Evolutionary conservation across 2,797 vertebrate genomes (phyloP).

Genomic region (Salmo trutta): DNA sequence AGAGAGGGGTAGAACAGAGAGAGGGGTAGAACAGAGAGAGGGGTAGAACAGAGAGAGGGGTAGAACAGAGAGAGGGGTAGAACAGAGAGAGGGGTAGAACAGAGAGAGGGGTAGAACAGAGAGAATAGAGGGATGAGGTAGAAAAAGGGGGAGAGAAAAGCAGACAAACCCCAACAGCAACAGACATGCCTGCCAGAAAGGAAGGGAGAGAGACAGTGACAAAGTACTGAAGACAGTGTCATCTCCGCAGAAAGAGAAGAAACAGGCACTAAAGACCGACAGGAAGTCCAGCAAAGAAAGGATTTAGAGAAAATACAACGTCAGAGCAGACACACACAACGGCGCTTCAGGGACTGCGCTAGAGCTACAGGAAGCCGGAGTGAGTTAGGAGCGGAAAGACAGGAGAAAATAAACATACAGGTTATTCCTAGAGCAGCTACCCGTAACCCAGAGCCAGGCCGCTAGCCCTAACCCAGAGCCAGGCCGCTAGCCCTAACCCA

Average conservation of each 20-base stretch:
- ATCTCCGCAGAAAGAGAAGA: conserved; percentile 1
- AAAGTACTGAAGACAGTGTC: conserved; percentile 6
- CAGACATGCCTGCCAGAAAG: conserved; percentile 34
- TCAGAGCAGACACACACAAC: conserved; percentile 34
- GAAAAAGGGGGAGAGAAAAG: conserved; percentile 18
- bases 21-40: neutral
- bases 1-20: neutral
- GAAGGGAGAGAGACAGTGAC: conserved; percentile 18
- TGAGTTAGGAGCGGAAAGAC: conserved; percentile 11
- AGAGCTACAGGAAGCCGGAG: conserved; percentile 34
- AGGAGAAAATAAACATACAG: conserved; percentile 7
- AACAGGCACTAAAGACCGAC: conserved; percentile 3
- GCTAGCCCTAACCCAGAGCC: neutral
- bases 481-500: too few relatives aligned
- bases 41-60: too few relatives aligned
- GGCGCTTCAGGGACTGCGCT: too few relatives aligned
- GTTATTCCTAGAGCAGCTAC: conserved; percentile 36
- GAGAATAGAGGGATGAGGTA: neutral
- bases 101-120: too few relatives aligned
- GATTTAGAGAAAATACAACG: conserved; percentile 8
- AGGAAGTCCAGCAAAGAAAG: neutral
- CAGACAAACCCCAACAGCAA: conserved; percentile 15
- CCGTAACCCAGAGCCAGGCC: too few relatives aligned
- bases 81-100: too few relatives aligned
- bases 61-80: too few relatives aligned